These are phyloP conservation scores for Sarcophaga subvicina DNA, from an alignment of 2,888 invertebrate genomes.

Conservation along the genomic window DNA sequence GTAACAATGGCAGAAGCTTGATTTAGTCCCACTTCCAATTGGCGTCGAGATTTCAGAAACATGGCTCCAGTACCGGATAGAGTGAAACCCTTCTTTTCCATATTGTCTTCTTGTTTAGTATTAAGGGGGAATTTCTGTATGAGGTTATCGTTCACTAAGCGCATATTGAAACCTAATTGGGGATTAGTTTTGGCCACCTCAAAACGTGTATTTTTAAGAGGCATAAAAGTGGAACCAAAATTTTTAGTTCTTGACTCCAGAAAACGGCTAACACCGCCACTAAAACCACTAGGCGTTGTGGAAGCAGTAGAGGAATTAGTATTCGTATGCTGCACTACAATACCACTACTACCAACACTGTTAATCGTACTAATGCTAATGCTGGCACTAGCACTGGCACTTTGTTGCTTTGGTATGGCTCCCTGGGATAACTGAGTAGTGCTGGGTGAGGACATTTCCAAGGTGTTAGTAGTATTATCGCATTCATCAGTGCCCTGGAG, in stretches of 20 bases:
- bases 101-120: slow-evolving; percentile 73
- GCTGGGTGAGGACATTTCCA: slow-evolving; percentile 61
- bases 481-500: slow-evolving; percentile 80
- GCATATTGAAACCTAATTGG: slow-evolving; percentile 78
- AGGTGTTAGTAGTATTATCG: slow-evolving; percentile 73
- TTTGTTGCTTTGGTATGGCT: slow-evolving; percentile 61
- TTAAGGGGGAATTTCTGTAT: slow-evolving; percentile 60
- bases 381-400: slow-evolving; percentile 8
- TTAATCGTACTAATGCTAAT: no score
- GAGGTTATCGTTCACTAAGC: slow-evolving; percentile 63
- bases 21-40: slow-evolving; percentile 71
- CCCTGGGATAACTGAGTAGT: slow-evolving; percentile 59
- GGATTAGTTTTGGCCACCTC: slow-evolving; percentile 79
- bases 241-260: slow-evolving; percentile 77
- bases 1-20: slow-evolving; percentile 69
- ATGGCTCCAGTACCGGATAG: slow-evolving; percentile 84
- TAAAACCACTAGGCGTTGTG: slow-evolving; percentile 75
- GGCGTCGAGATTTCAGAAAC: slow-evolving; percentile 84
- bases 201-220: slow-evolving; percentile 78
- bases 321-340: neutral
- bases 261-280: slow-evolving; percentile 78
- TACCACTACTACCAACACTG: neutral
- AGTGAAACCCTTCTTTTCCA: slow-evolving; percentile 80
- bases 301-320: slow-evolving; percentile 66
- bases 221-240: slow-evolving; percentile 76